Conservation (phyloP, 2,888 invertebrate species). For the Drosophila parthenogenetica region DNA sequence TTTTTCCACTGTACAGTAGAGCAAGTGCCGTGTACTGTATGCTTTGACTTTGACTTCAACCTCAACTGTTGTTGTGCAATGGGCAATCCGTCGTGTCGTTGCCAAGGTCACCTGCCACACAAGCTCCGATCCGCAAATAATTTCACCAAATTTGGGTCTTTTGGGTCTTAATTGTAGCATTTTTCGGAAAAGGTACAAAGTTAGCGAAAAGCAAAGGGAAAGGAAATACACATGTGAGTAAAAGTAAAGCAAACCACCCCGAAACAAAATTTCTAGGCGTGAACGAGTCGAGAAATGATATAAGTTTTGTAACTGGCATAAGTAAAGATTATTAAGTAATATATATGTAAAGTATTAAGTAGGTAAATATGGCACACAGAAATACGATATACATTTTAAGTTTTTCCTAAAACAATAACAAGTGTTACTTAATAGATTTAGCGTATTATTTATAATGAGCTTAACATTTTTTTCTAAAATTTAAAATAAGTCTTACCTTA, state of each 20-base stretch:
- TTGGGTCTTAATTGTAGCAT: conserved; percentile 38
- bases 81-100: conserved; percentile 44
- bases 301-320: background rate
- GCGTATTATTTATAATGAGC: too few species aligned
- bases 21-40: background rate
- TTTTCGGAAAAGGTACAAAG: conserved; percentile 10
- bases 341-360: background rate
- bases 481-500: too few species aligned
- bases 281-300: conserved; percentile 5
- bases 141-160: conserved; percentile 52
- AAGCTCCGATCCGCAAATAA: conserved; percentile 31
- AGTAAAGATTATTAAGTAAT: background rate
- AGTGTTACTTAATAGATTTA: too few species aligned
- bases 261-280: conserved; percentile 3
- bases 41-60: conserved; percentile 13
- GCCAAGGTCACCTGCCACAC: conserved; percentile 57
- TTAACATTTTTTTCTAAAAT: too few species aligned
- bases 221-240: conserved; percentile 19
- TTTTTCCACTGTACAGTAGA: background rate
- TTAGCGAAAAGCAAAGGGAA: conserved; percentile 2
- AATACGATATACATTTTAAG: too few species aligned
- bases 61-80: conserved; percentile 38
- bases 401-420: too few species aligned
- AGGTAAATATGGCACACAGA: too few species aligned
- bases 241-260: conserved; percentile 24